These are phyloP conservation scores for Zaprionus tsacasi DNA, from an alignment of 1,140 invertebrate genomes.

Conservation along the genomic window DNA sequence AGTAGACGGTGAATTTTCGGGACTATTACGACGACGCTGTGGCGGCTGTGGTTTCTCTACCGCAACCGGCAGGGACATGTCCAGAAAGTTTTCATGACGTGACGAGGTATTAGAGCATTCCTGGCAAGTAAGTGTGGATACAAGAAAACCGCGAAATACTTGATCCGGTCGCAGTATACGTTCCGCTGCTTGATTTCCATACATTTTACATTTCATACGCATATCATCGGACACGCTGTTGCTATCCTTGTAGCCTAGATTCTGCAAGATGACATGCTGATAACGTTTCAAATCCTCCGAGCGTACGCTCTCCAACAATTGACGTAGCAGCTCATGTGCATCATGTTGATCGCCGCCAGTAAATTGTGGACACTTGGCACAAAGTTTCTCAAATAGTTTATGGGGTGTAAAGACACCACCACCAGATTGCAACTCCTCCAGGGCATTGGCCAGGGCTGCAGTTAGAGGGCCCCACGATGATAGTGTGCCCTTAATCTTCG, in stretches of 20 bases:
- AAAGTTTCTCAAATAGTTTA: constrained; percentile 90
- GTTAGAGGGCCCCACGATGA: constrained; percentile 90
- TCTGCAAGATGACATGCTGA: constrained; percentile 90
- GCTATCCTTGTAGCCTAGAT: constrained; percentile 88
- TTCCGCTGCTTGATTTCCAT: constrained; percentile 92
- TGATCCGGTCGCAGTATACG: constrained; percentile 92
- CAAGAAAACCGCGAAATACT: constrained; percentile 94
- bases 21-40: constrained; percentile 85
- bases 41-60: constrained; percentile 89
- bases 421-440: constrained; percentile 88
- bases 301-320: constrained; percentile 93
- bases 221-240: constrained; percentile 90
- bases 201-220: constrained; percentile 91
- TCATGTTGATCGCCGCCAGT: constrained; percentile 98
- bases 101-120: constrained; percentile 94
- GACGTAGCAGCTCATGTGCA: constrained; percentile 96
- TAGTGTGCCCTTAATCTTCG: constrained; percentile 88
- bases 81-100: constrained; percentile 95
- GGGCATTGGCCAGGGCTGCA: constrained; percentile 87
- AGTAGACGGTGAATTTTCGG: constrained; percentile 48
- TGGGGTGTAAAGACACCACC: constrained; percentile 89
- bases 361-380: constrained; percentile 92
- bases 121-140: constrained; percentile 95
- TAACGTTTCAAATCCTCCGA: constrained; percentile 90
- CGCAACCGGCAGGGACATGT: constrained; percentile 95